These are phyloP conservation scores for Stegodyphus mimosarum DNA, from an alignment of 1,140 invertebrate genomes.

Conservation along the genomic window DNA sequence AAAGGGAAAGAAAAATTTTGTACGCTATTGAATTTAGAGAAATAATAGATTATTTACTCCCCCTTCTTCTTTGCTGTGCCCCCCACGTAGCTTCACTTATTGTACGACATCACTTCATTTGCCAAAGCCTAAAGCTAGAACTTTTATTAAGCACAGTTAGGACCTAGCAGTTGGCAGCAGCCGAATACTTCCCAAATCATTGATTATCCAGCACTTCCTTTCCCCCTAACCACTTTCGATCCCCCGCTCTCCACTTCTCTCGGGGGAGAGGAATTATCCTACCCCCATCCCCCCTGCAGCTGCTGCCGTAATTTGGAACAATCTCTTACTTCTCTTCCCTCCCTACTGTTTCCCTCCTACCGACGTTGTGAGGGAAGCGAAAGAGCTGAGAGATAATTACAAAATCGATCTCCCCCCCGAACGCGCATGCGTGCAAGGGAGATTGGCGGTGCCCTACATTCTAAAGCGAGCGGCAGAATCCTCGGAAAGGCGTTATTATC, in stretches of 20 bases:
- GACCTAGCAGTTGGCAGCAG: background rate
- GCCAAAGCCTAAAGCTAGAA: conserved; percentile 50
- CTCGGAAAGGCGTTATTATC: background rate
- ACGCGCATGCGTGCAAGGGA: conserved; percentile 21
- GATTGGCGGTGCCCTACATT: conserved; percentile 35
- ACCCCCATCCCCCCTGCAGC: conserved; percentile 20
- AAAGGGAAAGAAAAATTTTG: conserved; percentile 22
- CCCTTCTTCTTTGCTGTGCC: conserved; percentile 3
- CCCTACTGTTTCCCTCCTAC: background rate
- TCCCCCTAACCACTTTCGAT: conserved; percentile 1
- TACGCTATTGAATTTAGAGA: conserved; percentile 43
- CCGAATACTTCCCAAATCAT: conserved; percentile 40
- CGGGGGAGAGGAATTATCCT: conserved; percentile 40
- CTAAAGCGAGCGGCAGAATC: background rate
- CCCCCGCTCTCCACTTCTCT: conserved; percentile 8
- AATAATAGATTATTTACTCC: conserved; percentile 52
- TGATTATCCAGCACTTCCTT: conserved; percentile 27
- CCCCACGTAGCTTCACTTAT: conserved; percentile 2
- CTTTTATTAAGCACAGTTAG: conserved; percentile 49
- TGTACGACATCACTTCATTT: conserved; percentile 56
- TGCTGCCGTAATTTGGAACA: conserved; percentile 57
- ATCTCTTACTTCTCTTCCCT: conserved; percentile 13
- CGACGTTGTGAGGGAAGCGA: background rate
- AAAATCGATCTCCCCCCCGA: conserved; percentile 38
- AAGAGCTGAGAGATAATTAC: conserved; percentile 44